Percentiles rank a stretch among this genome's conserved stretches.
Evolutionary conservation across 30 jellyfish, hydroid and myxozoan genomes (phyloP).

Genomic region (Clytia hemisphaerica): DNA sequence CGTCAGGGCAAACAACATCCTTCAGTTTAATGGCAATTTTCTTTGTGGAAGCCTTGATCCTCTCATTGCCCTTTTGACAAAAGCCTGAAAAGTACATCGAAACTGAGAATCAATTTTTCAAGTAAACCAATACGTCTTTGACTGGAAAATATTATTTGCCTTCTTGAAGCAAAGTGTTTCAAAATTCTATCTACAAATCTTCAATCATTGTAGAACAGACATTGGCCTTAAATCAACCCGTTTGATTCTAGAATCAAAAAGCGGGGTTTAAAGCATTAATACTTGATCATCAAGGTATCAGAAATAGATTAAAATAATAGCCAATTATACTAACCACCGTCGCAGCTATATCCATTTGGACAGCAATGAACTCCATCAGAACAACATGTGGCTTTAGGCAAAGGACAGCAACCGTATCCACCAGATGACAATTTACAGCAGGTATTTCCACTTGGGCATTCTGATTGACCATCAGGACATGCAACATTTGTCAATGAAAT

Average conservation of each 20-base stretch:
- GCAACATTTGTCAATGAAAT: background rate
- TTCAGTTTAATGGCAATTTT: background rate
- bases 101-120: too few relatives aligned
- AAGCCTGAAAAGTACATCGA: too few relatives aligned
- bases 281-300: background rate
- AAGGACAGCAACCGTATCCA: conserved; percentile 52
- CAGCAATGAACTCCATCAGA: conserved; percentile 42
- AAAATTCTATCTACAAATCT: too few relatives aligned
- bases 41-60: too few relatives aligned
- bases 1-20: conserved; percentile 38
- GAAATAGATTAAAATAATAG: background rate
- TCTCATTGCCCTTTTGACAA: too few relatives aligned
- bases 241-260: too few relatives aligned
- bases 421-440: conserved; percentile 41
- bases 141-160: too few relatives aligned
- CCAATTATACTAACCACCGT: conserved; percentile 22
- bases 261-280: too few relatives aligned
- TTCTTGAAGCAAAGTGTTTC: background rate
- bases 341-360: conserved; percentile 37
- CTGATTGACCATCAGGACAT: conserved; percentile 30
- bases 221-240: too few relatives aligned
- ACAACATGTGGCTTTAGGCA: conserved; percentile 46
- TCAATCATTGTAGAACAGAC: too few relatives aligned
- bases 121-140: too few relatives aligned
- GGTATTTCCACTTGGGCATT: conserved; percentile 42